These are phyloP conservation scores for Sus scrofa DNA, from an alignment of 2,113 vertebrate species.

Conservation along the genomic window DNA sequence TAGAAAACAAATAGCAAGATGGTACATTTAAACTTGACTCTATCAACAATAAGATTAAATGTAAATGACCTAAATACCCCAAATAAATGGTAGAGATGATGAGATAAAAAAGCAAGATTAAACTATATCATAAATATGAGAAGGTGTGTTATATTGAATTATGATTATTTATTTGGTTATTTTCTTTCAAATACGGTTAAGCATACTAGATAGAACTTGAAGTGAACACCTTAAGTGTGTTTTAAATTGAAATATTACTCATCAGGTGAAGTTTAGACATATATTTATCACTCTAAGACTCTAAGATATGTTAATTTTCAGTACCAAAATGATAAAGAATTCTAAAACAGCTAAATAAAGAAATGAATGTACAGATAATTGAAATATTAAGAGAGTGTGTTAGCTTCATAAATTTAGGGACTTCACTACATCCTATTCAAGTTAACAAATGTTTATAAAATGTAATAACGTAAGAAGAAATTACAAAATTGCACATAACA, in stretches of 20 bases:
- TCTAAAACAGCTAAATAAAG: constrained; percentile 18
- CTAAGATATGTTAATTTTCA: constrained; percentile 52
- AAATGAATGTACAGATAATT: constrained; percentile 45
- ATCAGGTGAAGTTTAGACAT: background rate
- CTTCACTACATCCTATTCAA: constrained; percentile 12
- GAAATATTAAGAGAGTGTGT: constrained; percentile 19
- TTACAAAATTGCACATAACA: constrained; percentile 13
- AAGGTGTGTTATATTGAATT: background rate
- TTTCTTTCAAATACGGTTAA: constrained; percentile 58
- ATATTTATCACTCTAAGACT: constrained; percentile 29
- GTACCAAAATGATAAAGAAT: constrained; percentile 15
- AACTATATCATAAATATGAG: constrained; percentile 27
- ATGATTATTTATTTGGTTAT: constrained; percentile 24
- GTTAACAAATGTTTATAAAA: background rate
- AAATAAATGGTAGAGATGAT: background rate
- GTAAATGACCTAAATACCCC: background rate
- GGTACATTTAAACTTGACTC: background rate
- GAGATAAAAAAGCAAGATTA: constrained; percentile 41
- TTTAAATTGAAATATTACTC: constrained; percentile 39
- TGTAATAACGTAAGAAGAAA: constrained; percentile 10
- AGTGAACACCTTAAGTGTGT: constrained; percentile 1
- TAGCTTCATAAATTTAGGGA: background rate
- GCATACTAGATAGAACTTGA: constrained; percentile 39
- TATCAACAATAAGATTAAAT: constrained; percentile 5
- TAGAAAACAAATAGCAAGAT: constrained; percentile 12